phyloP scores from a whole-genome alignment of 2,888 invertebrate species.

The Unio delphinus region DNA sequence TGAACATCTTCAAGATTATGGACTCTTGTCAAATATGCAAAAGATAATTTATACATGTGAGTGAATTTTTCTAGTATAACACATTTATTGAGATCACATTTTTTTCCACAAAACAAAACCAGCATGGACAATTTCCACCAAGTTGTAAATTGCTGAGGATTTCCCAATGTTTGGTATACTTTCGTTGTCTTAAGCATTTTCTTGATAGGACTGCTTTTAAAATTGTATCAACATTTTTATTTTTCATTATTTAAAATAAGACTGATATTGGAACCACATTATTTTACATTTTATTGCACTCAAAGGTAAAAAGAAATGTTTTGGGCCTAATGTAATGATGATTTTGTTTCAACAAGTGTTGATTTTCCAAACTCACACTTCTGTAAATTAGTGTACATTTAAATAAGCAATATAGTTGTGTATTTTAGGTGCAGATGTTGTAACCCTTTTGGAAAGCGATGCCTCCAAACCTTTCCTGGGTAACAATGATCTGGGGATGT shows the following conservation, averaged over 20 bases:
- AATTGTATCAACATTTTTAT: background rate
- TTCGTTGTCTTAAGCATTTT: too few relatives aligned
- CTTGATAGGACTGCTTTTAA: background rate
- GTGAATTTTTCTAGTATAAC: too few relatives aligned
- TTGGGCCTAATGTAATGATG: too few relatives aligned
- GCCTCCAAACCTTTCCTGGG: slow-evolving; percentile 72
- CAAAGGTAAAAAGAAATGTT: background rate
- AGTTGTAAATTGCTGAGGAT: too few relatives aligned
- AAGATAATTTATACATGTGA: too few relatives aligned
- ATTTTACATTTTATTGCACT: background rate
- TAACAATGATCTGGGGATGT: slow-evolving; percentile 71
- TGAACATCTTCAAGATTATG: too few relatives aligned
- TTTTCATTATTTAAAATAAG: background rate
- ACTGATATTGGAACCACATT: too few relatives aligned
- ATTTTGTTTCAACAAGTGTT: background rate
- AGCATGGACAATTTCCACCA: too few relatives aligned
- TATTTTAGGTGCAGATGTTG: slow-evolving; percentile 66
- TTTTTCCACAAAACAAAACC: too few relatives aligned
- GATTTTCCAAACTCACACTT: background rate
- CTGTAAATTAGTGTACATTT: background rate
- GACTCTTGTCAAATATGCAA: too few relatives aligned
- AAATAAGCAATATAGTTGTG: slow-evolving; percentile 1
- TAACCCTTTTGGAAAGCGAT: slow-evolving; percentile 71
- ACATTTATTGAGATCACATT: too few relatives aligned
- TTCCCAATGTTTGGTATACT: too few relatives aligned